A percentile compares a stretch with the other conserved stretches of the same genome.
Conservation (phyloP, 2,888 invertebrate genomes). For the Anticlea derivata region DNA sequence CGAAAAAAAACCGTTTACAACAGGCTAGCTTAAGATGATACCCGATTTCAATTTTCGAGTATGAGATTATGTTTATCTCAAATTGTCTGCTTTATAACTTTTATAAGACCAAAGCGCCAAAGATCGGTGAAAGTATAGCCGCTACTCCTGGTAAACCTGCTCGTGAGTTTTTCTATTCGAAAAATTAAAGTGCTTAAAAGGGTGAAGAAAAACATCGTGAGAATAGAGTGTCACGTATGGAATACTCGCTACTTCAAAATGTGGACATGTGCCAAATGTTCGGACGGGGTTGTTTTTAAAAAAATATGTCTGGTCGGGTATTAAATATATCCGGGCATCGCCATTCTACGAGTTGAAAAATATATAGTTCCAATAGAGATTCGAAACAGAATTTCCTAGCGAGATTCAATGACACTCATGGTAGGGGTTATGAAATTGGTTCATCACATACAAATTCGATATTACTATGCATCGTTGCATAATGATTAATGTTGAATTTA, state of each 20-base stretch:
- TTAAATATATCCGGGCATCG: no score
- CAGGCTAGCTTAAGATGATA: conserved; percentile 59
- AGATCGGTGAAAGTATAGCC: conserved; percentile 63
- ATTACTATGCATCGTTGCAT: conserved; percentile 54
- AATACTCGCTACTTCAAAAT: no score
- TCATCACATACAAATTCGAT: conserved; percentile 47
- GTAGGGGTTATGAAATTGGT: conserved; percentile 15
- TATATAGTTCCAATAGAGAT: no score
- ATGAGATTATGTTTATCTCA: conserved; percentile 65
- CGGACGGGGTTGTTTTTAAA: no score
- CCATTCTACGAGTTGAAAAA: no score
- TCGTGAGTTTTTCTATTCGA: no score
- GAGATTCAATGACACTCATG: neutral
- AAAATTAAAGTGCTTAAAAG: no score
- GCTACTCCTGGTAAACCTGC: no score
- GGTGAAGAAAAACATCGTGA: no score
- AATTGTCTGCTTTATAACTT: conserved; percentile 60
- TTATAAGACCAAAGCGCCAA: conserved; percentile 38
- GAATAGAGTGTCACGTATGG: no score
- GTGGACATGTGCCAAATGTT: no score
- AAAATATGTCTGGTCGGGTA: no score
- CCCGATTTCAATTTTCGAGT: conserved; percentile 59
- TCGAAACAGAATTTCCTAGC: neutral
- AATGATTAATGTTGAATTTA: conserved; percentile 54
- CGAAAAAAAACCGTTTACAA: conserved; percentile 52